These are phyloP conservation scores for Aproaerema taeniolella DNA, from an alignment of 2,888 invertebrate genomes.

Conservation along the genomic window DNA sequence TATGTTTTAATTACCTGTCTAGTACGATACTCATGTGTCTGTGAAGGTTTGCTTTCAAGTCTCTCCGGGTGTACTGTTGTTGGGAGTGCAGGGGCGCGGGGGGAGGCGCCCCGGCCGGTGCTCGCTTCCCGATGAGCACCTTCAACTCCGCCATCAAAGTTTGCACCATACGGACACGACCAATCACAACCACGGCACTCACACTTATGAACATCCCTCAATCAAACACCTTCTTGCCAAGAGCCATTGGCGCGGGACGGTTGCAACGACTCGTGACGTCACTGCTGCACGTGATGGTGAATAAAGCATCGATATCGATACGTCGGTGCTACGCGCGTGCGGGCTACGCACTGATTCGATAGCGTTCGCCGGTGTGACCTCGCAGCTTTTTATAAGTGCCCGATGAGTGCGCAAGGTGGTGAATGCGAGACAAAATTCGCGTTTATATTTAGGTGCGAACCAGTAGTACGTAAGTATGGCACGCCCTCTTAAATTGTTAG, in stretches of 20 bases:
- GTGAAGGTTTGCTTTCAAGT: slow-evolving; percentile 71
- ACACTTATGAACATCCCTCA: slow-evolving; percentile 60
- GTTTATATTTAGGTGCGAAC: slow-evolving; percentile 63
- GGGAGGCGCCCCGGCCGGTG: slow-evolving; percentile 45
- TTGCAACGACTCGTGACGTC: slow-evolving; percentile 63
- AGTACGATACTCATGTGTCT: slow-evolving; percentile 74
- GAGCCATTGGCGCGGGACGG: slow-evolving; percentile 63
- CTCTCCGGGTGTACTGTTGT: slow-evolving; percentile 63
- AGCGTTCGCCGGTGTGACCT: slow-evolving; percentile 60
- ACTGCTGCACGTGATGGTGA: slow-evolving; percentile 62
- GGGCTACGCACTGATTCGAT: slow-evolving; percentile 61
- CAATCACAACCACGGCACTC: slow-evolving; percentile 49
- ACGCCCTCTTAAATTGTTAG: slow-evolving; percentile 28
- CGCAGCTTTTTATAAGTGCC: slow-evolving; percentile 73
- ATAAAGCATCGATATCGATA: slow-evolving; percentile 56
- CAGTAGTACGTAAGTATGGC: slow-evolving; percentile 38
- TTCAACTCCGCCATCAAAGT: slow-evolving; percentile 72
- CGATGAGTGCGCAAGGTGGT: slow-evolving; percentile 66
- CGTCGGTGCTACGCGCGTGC: slow-evolving; percentile 66
- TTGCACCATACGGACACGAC: slow-evolving; percentile 74
- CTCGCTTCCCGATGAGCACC: slow-evolving; percentile 73
- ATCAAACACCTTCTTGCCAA: slow-evolving; percentile 62
- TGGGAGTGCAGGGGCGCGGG: slow-evolving; percentile 33
- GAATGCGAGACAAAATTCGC: slow-evolving; percentile 50
- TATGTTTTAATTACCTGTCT: slow-evolving; percentile 73